Base-by-base conservation (phyloP, 2,888 invertebrate species). In the Gasteruption jaculator region DNA sequence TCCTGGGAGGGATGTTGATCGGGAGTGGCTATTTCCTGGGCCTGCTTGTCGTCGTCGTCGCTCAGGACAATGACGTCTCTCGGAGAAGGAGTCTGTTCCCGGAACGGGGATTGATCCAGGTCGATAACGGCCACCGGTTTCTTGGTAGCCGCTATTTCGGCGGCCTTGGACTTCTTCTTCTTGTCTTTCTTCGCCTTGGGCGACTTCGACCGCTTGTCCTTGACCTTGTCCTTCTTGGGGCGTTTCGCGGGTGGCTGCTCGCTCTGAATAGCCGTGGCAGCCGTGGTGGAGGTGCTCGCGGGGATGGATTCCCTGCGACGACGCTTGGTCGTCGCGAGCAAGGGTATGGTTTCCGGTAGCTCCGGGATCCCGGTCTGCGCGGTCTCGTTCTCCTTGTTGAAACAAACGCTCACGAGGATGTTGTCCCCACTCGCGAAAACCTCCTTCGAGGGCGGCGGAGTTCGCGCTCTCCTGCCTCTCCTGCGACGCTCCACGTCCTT, bases 341-440 rank as follows among this genome's bases (percentile, higher is more conserved):
- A 32, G 0, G 71, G 69, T 29, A 68, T 65, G 3, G 65, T 65
- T 32, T 68, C 67, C 1, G 65, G 60, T 2, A 65, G 35, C 35
- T 70, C 68, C 3, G 63, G 57, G 0, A 53, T 20, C 3, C 52
- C 57, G 3, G 53, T 43, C 3, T 46, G 52, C 41, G 56, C 59
- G 7, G 43, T 54, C 21, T 60, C 64, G 39, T 68, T 71, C 3
- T 71, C 70, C 56, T 88, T 87, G 65, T 86, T 85, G 71, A 92
- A 93, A 70, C 90, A 91, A 12, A 93, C 90, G 72, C 91, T 91
- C 8, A 93, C 91, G 49, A 93, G 78, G 59, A 93, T 92, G 67
- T 91, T 92, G 71, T 92, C 90, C 3, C 92, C 92, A 8, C 91
- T 91, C 1, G 92, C 90, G 67, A 91, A 92, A 3, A 93, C 90